Conservation (phyloP, 1,140 invertebrate genomes). For the Laupala kohalensis region DNA sequence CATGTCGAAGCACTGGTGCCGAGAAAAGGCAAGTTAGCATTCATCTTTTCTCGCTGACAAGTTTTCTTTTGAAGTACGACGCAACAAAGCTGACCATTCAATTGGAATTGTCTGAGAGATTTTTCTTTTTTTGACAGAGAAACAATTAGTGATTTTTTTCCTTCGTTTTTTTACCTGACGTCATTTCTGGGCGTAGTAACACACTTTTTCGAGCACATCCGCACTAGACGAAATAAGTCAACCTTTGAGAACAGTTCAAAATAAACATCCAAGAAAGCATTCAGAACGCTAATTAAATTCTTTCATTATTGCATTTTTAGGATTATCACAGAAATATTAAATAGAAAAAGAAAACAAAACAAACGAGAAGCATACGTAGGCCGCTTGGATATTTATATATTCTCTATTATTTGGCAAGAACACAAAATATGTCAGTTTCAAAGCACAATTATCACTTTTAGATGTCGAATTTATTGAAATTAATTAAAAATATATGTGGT, state of each 20-base stretch:
- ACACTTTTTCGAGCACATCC: neutral
- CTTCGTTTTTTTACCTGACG: no score
- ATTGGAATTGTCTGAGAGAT: no score
- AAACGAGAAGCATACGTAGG: conserved; percentile 7
- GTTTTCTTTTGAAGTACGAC: no score
- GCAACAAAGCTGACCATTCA: no score
- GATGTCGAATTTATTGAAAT: no score
- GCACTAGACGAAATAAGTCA: neutral
- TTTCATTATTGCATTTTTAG: conserved; percentile 8
- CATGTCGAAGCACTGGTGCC: no score
- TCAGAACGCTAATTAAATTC: neutral
- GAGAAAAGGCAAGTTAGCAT: no score
- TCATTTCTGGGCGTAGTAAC: neutral
- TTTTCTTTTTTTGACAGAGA: no score
- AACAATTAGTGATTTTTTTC: no score
- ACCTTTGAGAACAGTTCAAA: neutral
- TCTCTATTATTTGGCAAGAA: neutral
- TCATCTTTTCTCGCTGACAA: no score
- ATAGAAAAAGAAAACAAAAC: neutral
- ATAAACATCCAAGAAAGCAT: conserved; percentile 5
- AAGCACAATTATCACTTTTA: neutral
- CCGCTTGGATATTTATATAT: conserved; percentile 2
- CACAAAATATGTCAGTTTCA: neutral
- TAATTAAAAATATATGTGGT: neutral
- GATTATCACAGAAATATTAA: conserved; percentile 9